These are phyloP conservation scores for Gnathonemus longibarbis DNA, from an alignment of 2,113 vertebrate genomes.

Conservation along the genomic window DNA sequence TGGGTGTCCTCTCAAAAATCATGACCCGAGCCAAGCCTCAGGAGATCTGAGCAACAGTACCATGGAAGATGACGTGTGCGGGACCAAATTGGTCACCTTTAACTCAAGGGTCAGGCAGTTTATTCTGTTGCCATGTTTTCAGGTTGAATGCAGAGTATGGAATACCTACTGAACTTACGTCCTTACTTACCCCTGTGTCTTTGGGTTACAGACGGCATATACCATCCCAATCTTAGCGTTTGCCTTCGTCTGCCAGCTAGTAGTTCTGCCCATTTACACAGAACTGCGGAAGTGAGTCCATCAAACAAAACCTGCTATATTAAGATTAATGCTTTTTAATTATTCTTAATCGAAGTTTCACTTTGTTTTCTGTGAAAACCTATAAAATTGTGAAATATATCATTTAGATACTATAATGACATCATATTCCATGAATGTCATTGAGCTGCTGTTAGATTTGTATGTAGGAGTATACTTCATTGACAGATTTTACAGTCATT, in stretches of 20 bases:
- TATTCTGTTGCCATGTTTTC: not conserved
- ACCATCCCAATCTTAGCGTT: conserved; percentile 73
- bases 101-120: conserved; percentile 66
- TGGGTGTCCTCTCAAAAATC: conserved; percentile 49
- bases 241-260: conserved; percentile 74
- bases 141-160: not conserved
- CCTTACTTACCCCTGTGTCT: not conserved
- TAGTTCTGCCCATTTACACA: conserved; percentile 75
- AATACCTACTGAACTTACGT: not conserved
- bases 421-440: not conserved
- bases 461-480: not conserved
- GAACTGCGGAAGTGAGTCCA: conserved; percentile 67
- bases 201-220: conserved; percentile 60
- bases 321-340: not conserved
- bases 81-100: conserved; percentile 58
- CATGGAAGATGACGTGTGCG: conserved; percentile 45
- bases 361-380: not conserved
- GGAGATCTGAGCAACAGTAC: conserved; percentile 27
- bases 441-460: not conserved
- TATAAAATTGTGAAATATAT: not conserved
- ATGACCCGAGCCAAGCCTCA: conserved; percentile 7
- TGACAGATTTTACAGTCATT: not conserved
- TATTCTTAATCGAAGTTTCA: not conserved
- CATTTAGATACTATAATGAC: not conserved
- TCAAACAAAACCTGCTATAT: not conserved